A percentile compares a stretch with the other conserved stretches of the same genome.
phyloP scores from a whole-genome alignment of 2,797 vertebrate genomes.

The Mormyrus proboscirostris region DNA sequence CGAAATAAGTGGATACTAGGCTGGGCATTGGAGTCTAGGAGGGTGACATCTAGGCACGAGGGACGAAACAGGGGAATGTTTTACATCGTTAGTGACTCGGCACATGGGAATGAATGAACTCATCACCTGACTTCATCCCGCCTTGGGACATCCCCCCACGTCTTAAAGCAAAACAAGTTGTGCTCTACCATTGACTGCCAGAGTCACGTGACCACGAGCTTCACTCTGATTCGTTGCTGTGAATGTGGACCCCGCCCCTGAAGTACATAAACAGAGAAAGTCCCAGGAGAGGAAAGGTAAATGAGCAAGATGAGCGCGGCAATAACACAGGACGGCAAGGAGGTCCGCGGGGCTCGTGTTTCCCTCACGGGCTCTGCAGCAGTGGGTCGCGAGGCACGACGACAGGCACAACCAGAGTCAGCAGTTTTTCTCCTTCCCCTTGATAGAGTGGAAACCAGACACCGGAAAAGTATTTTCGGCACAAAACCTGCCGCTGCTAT shows the following conservation, averaged over 20 bases:
- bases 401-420: background rate
- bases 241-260: background rate
- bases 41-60: background rate
- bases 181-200: background rate
- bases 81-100: background rate
- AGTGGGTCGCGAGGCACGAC: slow-evolving; percentile 11
- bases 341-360: slow-evolving; percentile 40
- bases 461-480: background rate
- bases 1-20: background rate
- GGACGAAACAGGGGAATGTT: background rate
- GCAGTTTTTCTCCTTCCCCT: background rate
- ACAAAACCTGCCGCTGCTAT: background rate
- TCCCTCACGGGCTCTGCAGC: slow-evolving; percentile 36
- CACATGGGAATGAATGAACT: background rate
- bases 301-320: slow-evolving; percentile 32
- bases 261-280: background rate
- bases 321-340: background rate
- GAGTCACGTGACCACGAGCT: background rate
- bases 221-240: background rate
- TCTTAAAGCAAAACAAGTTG: background rate
- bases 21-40: background rate
- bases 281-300: slow-evolving; percentile 23
- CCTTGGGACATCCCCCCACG: background rate
- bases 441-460: background rate
- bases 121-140: background rate